phyloP scores from a whole-genome alignment of 2,888 invertebrate genomes.

The Meloe dianella region DNA sequence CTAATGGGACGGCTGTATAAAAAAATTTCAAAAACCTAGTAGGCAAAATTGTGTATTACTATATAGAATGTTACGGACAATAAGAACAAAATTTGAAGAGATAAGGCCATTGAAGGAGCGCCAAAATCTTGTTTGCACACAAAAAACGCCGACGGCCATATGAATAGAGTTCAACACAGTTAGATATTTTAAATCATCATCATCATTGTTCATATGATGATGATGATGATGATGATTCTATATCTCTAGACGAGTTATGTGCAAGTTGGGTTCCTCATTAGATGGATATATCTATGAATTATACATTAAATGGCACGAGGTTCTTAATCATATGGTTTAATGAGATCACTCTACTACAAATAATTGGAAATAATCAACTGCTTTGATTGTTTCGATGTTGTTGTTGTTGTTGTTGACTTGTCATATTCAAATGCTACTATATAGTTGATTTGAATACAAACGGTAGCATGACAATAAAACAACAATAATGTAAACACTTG shows the following conservation, averaged over 20 bases:
- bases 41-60: too few relatives aligned
- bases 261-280: conserved; percentile 42
- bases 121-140: too few relatives aligned
- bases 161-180: too few relatives aligned
- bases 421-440: conserved; percentile 3
- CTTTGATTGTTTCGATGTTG: neutral
- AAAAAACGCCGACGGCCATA: too few relatives aligned
- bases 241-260: conserved; percentile 49
- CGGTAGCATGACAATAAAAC: neutral
- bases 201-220: neutral
- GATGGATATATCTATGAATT: conserved; percentile 39
- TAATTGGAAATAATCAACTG: conserved; percentile 19
- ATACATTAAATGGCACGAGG: conserved; percentile 40
- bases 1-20: too few relatives aligned
- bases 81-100: too few relatives aligned
- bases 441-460: conserved; percentile 3
- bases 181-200: neutral
- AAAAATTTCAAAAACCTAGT: too few relatives aligned
- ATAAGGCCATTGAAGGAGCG: too few relatives aligned
- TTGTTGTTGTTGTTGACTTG: neutral
- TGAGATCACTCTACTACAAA: conserved; percentile 37
- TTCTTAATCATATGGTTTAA: conserved; percentile 39
- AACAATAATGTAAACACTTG: too few relatives aligned
- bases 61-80: too few relatives aligned
- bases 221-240: conserved; percentile 20